These are phyloP conservation scores for Eupithecia subfuscata DNA, from an alignment of 2,888 invertebrate species.

Conservation along the genomic window DNA sequence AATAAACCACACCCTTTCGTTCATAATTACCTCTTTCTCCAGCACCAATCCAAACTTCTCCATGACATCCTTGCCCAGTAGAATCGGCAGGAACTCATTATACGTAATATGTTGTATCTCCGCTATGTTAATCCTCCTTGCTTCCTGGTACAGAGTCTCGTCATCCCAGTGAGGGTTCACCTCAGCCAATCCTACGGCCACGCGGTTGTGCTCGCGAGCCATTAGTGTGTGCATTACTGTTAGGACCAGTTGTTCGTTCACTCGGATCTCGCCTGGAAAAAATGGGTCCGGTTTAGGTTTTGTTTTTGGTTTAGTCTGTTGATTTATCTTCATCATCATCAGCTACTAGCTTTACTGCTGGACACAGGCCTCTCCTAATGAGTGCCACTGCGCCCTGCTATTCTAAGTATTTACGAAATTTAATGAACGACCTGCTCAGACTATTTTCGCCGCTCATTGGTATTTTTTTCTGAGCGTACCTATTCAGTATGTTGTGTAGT, in stretches of 20 bases:
- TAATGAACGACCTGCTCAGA: background rate
- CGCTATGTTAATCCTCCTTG: constrained; percentile 92
- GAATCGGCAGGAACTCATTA: constrained; percentile 94
- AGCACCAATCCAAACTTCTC: constrained; percentile 93
- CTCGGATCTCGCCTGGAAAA: constrained; percentile 92
- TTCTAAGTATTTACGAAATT: background rate
- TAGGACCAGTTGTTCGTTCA: constrained; percentile 94
- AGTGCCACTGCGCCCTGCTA: background rate
- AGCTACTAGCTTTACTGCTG: background rate
- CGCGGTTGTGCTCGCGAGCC: constrained; percentile 95
- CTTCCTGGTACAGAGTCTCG: constrained; percentile 95
- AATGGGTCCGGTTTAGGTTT: constrained; percentile 25
- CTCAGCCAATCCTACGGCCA: constrained; percentile 89
- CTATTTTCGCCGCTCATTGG: background rate
- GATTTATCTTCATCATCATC: background rate
- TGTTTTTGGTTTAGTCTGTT: background rate
- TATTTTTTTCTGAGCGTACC: background rate
- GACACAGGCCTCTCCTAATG: background rate
- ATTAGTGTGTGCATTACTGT: constrained; percentile 96
- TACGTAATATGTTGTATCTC: constrained; percentile 95
- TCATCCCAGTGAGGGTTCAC: constrained; percentile 97
- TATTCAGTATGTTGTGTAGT: background rate
- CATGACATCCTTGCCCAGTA: constrained; percentile 96
- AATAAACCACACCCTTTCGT: background rate
- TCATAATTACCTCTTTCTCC: constrained; percentile 87